Evolutionary conservation across 92 coral and sea anemone species (phyloP).

Genomic region (Pocillopora grandis): DNA sequence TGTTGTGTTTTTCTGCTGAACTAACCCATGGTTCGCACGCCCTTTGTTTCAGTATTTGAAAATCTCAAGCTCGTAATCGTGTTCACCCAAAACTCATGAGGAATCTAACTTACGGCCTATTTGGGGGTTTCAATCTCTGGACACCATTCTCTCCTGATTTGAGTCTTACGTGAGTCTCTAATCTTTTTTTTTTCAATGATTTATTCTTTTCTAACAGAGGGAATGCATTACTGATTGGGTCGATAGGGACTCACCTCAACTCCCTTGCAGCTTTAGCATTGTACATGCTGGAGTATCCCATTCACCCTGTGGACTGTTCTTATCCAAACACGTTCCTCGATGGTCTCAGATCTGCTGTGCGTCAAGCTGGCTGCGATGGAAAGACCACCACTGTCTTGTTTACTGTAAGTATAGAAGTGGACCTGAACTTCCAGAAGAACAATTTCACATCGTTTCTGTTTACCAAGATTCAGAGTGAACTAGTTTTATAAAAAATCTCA

Average conservation of each 20-base stretch:
- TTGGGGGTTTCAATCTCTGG: no score
- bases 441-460: no score
- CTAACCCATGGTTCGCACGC: no score
- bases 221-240: conserved; percentile 85
- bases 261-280: conserved; percentile 83
- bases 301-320: conserved; percentile 92
- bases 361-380: conserved; percentile 99
- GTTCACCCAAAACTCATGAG: no score
- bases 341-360: conserved; percentile 95
- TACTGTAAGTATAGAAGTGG: conserved; percentile 58
- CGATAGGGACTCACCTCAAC: conserved; percentile 90
- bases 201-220: conserved; percentile 57
- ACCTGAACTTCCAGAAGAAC: no score
- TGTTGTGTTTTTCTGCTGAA: no score
- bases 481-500: no score
- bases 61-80: no score
- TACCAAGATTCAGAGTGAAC: no score
- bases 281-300: conserved; percentile 89
- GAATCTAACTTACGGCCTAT: no score
- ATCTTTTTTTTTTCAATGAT: no score
- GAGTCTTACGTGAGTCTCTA: not conserved
- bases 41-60: no score
- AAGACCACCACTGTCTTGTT: conserved; percentile 93
- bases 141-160: not conserved
- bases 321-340: conserved; percentile 90